A percentile compares a stretch with the other conserved stretches of the same genome.
phyloP scores from a whole-genome alignment of 2,113 vertebrate species.

The Aegithalos caudatus region DNA sequence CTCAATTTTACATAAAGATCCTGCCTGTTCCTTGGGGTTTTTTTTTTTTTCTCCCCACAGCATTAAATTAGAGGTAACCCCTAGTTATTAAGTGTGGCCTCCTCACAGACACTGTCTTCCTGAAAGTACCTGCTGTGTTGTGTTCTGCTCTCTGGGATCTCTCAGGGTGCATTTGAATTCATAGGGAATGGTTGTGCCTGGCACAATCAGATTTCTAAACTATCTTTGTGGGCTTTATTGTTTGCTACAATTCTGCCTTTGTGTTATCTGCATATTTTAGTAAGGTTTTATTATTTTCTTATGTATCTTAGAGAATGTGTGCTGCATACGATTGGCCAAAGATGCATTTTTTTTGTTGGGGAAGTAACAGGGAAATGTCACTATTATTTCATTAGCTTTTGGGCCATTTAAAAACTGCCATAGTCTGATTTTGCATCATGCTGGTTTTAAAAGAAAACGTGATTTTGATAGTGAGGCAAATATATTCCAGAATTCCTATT shows the following conservation, averaged over 20 bases:
- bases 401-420: not conserved
- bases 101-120: not conserved
- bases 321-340: not conserved
- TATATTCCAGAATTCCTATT: constrained; percentile 15
- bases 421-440: not conserved
- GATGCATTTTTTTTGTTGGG: not conserved
- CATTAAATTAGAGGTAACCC: not conserved
- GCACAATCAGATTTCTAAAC: not conserved
- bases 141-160: not conserved
- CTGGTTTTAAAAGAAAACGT: not conserved
- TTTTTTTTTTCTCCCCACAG: not conserved
- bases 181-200: not conserved
- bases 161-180: not conserved
- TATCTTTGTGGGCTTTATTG: not conserved
- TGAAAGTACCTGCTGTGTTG: not conserved
- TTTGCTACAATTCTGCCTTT: not conserved
- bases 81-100: not conserved
- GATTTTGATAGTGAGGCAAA: constrained; percentile 9
- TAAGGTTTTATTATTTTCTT: constrained; percentile 3
- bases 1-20: not conserved
- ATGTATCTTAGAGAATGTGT: not conserved
- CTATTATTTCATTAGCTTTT: not conserved
- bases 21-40: not conserved
- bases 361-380: not conserved
- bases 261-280: constrained; percentile 24